These are phyloP conservation scores for Drosophila pseudoobscura DNA, from an alignment of 1,140 invertebrate species.

Conservation along the genomic window DNA sequence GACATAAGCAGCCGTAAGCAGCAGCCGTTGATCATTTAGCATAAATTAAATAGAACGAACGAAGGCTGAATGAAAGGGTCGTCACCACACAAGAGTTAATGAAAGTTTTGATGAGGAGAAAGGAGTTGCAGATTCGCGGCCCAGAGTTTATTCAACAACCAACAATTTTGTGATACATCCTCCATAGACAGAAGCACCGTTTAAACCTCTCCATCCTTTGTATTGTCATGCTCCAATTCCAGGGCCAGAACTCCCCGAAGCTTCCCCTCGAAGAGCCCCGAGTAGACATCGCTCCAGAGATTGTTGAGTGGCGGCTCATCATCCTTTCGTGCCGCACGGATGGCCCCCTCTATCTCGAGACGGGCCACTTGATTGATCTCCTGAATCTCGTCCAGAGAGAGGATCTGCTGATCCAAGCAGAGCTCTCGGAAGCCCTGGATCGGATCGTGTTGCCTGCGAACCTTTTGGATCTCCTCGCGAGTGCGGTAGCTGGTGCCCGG, in stretches of 20 bases:
- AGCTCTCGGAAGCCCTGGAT: slow-evolving; percentile 92
- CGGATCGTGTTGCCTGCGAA: slow-evolving; percentile 93
- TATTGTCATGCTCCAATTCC: slow-evolving; percentile 34
- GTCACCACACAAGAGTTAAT: slow-evolving; percentile 53
- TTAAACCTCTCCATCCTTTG: background rate
- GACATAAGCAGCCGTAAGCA: slow-evolving; percentile 41
- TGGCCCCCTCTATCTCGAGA: slow-evolving; percentile 89
- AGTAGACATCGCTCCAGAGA: slow-evolving; percentile 93
- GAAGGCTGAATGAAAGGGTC: slow-evolving; percentile 13
- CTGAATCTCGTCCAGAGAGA: slow-evolving; percentile 85
- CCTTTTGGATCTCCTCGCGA: slow-evolving; percentile 94
- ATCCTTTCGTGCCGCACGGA: slow-evolving; percentile 88
- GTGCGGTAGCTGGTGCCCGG: slow-evolving; percentile 90
- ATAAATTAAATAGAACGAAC: slow-evolving; percentile 54
- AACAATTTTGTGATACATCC: background rate
- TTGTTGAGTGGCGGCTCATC: slow-evolving; percentile 92
- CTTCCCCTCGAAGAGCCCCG: slow-evolving; percentile 60
- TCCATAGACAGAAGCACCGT: too few relatives aligned
- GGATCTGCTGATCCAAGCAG: slow-evolving; percentile 84
- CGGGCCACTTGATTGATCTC: slow-evolving; percentile 85
- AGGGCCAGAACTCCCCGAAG: slow-evolving; percentile 41
- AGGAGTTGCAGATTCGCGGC: background rate
- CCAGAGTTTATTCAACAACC: background rate
- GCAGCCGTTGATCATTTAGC: slow-evolving; percentile 76
- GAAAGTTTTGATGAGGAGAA: slow-evolving; percentile 41